Evolutionary conservation across 2,888 invertebrate genomes (phyloP), one percentile per base, ranked within the genome.

Genomic region (Cephus rjabovi): DNA sequence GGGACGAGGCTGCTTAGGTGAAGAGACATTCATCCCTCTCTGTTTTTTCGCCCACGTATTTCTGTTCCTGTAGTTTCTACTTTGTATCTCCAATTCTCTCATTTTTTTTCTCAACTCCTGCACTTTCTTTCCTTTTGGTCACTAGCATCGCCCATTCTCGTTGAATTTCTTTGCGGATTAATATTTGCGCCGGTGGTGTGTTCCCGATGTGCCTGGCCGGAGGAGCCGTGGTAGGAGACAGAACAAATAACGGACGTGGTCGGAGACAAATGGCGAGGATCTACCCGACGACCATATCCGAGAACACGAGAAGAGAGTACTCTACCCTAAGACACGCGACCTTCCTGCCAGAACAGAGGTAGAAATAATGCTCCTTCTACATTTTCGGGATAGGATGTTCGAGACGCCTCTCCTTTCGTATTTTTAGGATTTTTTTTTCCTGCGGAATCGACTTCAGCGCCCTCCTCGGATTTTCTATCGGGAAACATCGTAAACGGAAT

Each of bases 91-190:
- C 9, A 9, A 23, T 2, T 15, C 23, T 56, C 23, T 37, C 12
- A 3, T 3, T 35, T 11, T 35, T 35, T 37, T 37, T 12, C 37
- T 56, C 40, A 56, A 6, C 40, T 23, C 40, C 9, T 23, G 40
- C 40, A 56, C 12, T 37, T 35, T 40, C 40, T 12, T 15, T 0
- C 1, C 15, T 15, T 56, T 9, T 23, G 23, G 23, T 56, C 6
- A 23, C 40, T 56, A 23, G 40, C 23, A 23, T 56, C 40, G 6
- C 2, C 9, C 9, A 79, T 75, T 76, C 77, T 76, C 33, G n/a
- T 34, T 35, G 75, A 83, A 83, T 79, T 85, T 84, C 82, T 82
- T 82, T 76, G 76, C 77, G 82, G 77, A 83, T 85, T 84, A 84
- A 84, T 84, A 84, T 83, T 85, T 82, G 74, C 70, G 75, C 71